Conservation (phyloP, 2,888 invertebrate genomes). For the Bugulina stolonifera region DNA sequence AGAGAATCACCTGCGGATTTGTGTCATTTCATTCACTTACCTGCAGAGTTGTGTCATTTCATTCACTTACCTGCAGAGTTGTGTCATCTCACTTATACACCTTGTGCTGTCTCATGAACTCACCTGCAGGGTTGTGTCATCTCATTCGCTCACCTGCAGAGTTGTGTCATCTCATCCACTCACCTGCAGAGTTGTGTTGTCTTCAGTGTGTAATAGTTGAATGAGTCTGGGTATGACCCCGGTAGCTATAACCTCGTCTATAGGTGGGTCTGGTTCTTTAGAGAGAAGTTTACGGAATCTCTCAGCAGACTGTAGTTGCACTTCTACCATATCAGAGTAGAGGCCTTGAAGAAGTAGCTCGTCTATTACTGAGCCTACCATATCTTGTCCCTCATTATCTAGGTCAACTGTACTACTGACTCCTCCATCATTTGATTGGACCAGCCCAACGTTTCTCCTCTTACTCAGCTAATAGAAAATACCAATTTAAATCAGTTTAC, state of each 20-base stretch:
- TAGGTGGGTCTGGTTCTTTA: constrained; percentile 91
- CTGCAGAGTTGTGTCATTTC: too few relatives aligned
- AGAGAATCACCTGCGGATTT: too few relatives aligned
- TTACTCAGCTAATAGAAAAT: constrained; percentile 2
- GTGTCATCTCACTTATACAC: too few relatives aligned
- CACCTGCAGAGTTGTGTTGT: constrained; percentile 81
- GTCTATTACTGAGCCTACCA: not conserved
- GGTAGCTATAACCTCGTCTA: constrained; percentile 88
- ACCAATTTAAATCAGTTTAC: too few relatives aligned
- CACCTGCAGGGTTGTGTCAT: too few relatives aligned
- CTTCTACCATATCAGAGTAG: constrained; percentile 57
- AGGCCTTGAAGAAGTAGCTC: constrained; percentile 77
- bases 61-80: constrained; percentile 74
- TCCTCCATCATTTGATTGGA: not conserved
- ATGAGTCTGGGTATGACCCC: constrained; percentile 93
- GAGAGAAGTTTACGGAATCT: constrained; percentile 88
- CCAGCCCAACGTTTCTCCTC: constrained; percentile 62
- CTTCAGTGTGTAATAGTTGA: constrained; percentile 74
- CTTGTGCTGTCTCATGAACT: too few relatives aligned
- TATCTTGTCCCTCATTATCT: too few relatives aligned
- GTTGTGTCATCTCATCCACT: too few relatives aligned
- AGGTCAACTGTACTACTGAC: not conserved
- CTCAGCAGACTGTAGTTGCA: constrained; percentile 80
- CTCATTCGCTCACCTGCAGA: too few relatives aligned
- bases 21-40: too few relatives aligned